Base-by-base conservation (phyloP, 2,888 invertebrate genomes). In the Ptilodon capucinus region DNA sequence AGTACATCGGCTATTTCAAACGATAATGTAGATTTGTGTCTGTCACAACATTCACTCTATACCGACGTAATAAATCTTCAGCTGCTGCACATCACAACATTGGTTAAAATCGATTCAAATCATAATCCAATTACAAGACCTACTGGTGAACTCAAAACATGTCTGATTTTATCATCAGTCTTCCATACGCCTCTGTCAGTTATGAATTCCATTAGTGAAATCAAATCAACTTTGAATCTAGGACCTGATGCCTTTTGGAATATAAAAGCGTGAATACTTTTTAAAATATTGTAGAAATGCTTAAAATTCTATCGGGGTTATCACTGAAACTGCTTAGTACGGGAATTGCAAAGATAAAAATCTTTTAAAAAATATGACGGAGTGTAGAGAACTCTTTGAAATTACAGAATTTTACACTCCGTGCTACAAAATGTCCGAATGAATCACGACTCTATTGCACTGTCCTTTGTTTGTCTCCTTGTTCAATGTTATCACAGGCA, bases 101-200 rank as follows among this genome's bases (percentile, higher is more conserved):
- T 50, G 46, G 45, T 40, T 36, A 43, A 55, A 54, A 46, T 50
- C 44, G 50, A 50, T 56, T 60, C 48, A 65, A 64, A 59, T 39
- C 61, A 57, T 58, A 65, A 70, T 57, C 57, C 74, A 70, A 75
- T 74, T 66, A 64, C 59, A 59, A 57, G 51, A 45, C 59, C 46
- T 59, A 57, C 51, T 54, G 42, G 42, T 45, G 25, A 49, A 54
- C 59, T 69, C 65, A 68, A 66, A 74, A 71, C 68, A 73, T 32
- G 44, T 55, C 50, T 32, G 46, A 54, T 53, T 54, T 57, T 49
- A 48, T 50, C 46, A 46, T 48, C 38, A 51, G 42, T 51, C 51
- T 44, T 42, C 49, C 40, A 39, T 36, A 49, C 47, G 43, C 43
- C 42, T 40, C 44, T 46, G 45, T 30, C 42, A 9, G 52, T 52